Evolutionary conservation across 2,113 vertebrate genomes (phyloP).

Genomic region (Triplophysa dalaica): DNA sequence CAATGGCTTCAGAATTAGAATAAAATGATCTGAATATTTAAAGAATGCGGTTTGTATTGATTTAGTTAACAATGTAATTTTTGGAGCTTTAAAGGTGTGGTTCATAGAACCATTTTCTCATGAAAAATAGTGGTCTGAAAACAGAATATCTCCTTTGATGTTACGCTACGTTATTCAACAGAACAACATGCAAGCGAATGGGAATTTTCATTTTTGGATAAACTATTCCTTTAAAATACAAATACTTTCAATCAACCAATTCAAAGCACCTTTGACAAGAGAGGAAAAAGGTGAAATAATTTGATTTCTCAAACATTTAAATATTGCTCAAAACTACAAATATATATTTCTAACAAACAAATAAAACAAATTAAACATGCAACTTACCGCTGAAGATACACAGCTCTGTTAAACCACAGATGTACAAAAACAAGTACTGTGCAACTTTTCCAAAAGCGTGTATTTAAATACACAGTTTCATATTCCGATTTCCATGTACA

Average conservation of each 20-base stretch:
- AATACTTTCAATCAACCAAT: not conserved
- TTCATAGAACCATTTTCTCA: too few relatives aligned
- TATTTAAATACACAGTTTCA: not conserved
- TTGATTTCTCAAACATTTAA: not conserved
- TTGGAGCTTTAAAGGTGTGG: too few relatives aligned
- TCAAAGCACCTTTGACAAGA: conserved; percentile 14
- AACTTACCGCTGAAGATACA: conserved; percentile 12
- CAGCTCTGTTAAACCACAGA: not conserved
- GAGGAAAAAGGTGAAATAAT: conserved; percentile 7
- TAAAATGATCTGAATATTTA: too few relatives aligned
- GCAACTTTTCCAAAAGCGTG: not conserved
- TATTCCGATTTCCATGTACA: not conserved
- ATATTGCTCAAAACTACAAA: not conserved
- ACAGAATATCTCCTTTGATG: too few relatives aligned
- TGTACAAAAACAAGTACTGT: not conserved
- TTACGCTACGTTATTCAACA: too few relatives aligned
- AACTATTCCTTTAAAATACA: not conserved
- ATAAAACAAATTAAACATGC: not conserved
- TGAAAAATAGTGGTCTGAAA: too few relatives aligned
- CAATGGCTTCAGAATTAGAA: too few relatives aligned
- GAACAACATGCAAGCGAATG: too few relatives aligned
- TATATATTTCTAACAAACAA: not conserved
- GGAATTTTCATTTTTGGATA: too few relatives aligned
- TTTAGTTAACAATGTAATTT: too few relatives aligned
- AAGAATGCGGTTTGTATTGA: too few relatives aligned